Conservation (phyloP, 2,888 invertebrate genomes). For the Crepidodera aurea region DNA sequence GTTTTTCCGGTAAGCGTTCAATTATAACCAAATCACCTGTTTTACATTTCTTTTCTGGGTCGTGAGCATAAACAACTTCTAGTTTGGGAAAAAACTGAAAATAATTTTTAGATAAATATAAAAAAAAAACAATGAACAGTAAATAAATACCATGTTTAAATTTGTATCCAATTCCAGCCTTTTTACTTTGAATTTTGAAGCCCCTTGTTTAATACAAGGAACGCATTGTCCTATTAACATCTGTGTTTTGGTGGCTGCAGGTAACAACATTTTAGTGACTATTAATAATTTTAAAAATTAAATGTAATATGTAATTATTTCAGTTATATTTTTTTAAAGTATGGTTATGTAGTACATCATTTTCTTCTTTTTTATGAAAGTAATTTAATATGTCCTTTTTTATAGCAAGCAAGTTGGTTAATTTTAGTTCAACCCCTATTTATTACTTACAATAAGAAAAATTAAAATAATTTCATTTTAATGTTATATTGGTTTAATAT, state of each 20-base stretch:
- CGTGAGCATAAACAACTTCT: constrained; percentile 78
- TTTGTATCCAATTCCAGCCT: constrained; percentile 78
- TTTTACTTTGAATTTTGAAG: constrained; percentile 80
- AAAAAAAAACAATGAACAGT: neutral
- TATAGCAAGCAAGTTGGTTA: too few relatives aligned
- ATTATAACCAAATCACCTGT: constrained; percentile 85
- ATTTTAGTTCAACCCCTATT: too few relatives aligned
- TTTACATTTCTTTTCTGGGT: constrained; percentile 80
- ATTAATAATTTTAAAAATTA: neutral
- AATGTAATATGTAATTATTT: too few relatives aligned
- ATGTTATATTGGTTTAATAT: too few relatives aligned
- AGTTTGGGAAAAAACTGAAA: constrained; percentile 81
- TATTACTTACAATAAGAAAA: too few relatives aligned
- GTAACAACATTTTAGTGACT: constrained; percentile 49
- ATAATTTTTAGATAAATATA: constrained; percentile 6
- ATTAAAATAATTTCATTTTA: too few relatives aligned
- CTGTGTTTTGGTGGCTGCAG: constrained; percentile 63
- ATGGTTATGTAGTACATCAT: too few relatives aligned
- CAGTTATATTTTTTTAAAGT: too few relatives aligned
- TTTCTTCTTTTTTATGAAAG: too few relatives aligned
- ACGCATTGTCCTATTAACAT: constrained; percentile 80
- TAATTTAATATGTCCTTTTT: too few relatives aligned
- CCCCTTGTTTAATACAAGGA: constrained; percentile 79
- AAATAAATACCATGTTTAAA: constrained; percentile 74
- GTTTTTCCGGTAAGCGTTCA: constrained; percentile 73